These are phyloP conservation scores for Eulemur mongoz DNA, from an alignment of 2,797 vertebrate species.

Conservation along the genomic window DNA sequence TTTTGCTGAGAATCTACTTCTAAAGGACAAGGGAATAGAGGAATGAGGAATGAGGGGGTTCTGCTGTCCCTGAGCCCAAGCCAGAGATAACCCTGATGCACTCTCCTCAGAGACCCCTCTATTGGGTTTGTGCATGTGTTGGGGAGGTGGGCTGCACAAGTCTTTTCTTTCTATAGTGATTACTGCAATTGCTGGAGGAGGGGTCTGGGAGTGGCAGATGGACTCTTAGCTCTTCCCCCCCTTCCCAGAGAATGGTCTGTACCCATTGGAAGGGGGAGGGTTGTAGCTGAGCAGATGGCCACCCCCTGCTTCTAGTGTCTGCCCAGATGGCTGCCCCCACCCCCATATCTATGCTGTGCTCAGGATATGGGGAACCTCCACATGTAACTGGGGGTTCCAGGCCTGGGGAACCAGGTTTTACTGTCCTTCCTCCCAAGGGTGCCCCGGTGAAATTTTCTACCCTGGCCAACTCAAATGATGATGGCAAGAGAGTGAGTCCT, in stretches of 20 bases:
- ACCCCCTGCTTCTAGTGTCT: conserved; percentile 64
- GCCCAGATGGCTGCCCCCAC: conserved; percentile 73
- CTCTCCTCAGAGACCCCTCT: neutral
- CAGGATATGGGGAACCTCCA: conserved; percentile 49
- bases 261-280: conserved; percentile 56
- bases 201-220: conserved; percentile 56
- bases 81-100: neutral
- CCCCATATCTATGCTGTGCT: conserved; percentile 48
- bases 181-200: conserved; percentile 17
- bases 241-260: conserved; percentile 72
- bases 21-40: neutral
- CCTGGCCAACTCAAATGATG: neutral
- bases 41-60: neutral
- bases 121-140: neutral
- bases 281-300: conserved; percentile 70
- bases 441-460: conserved; percentile 28
- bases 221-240: neutral
- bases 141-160: conserved; percentile 34
- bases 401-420: conserved; percentile 2
- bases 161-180: conserved; percentile 58
- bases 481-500: neutral
- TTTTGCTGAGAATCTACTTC: conserved; percentile 16
- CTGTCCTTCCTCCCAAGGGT: neutral
- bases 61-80: neutral
- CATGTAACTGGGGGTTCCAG: neutral